Evolutionary conservation across 2,113 vertebrate species (phyloP).

Genomic region (Cynopterus brachyotis): DNA sequence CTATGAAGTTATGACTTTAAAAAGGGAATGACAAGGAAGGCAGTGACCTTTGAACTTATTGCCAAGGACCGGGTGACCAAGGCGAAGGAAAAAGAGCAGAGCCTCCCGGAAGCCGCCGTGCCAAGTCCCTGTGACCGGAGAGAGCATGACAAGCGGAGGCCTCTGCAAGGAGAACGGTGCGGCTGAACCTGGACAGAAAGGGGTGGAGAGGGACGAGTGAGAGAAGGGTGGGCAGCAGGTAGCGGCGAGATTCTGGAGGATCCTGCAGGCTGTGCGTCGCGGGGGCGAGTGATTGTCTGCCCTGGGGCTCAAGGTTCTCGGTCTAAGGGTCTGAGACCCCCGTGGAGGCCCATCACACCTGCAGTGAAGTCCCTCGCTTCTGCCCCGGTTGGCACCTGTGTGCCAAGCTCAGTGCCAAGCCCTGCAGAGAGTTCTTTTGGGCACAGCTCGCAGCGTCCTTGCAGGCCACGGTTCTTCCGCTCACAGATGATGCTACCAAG

Average conservation of each 20-base stretch:
- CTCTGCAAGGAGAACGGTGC: neutral
- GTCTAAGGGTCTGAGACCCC: neutral
- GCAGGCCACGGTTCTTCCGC: neutral
- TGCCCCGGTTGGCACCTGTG: neutral
- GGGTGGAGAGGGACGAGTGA: too few relatives aligned
- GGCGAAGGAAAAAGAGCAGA: neutral
- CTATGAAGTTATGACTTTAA: neutral
- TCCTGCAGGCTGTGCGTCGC: rapidly evolving
- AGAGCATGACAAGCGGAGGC: neutral
- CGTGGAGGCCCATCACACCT: neutral
- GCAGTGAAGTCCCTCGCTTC: neutral
- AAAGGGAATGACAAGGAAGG: neutral
- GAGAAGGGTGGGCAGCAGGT: neutral
- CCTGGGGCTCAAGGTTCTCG: neutral
- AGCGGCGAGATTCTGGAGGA: neutral
- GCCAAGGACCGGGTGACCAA: neutral
- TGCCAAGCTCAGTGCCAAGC: neutral
- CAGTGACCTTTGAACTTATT: neutral
- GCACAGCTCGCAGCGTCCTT: neutral
- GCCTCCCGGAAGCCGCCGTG: too few relatives aligned
- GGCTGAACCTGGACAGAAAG: neutral
- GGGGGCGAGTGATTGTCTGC: neutral
- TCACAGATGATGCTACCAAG: neutral
- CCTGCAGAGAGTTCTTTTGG: neutral
- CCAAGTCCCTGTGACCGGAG: neutral